Conservation (phyloP, 2,113 vertebrate genomes). For the Paralichthys olivaceus region DNA sequence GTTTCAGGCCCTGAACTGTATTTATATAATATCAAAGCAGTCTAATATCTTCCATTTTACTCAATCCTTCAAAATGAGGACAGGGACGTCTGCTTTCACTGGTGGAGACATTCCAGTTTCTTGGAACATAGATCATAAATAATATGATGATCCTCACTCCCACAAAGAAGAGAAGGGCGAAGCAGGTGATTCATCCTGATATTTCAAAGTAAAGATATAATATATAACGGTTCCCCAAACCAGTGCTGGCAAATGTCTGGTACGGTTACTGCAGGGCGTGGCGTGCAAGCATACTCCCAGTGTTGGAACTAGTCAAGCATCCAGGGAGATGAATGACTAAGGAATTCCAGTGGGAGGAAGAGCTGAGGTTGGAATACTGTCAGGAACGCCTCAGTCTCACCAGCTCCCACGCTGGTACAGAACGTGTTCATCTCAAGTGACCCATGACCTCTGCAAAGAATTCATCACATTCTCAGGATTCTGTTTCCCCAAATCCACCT, state of each 20-base stretch:
- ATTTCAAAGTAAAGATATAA: neutral
- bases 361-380: neutral
- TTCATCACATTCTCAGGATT: constrained; percentile 1
- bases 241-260: neutral
- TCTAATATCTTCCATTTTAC: too few species aligned
- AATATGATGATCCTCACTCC: too few species aligned
- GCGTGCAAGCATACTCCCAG: neutral
- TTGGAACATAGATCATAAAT: too few species aligned
- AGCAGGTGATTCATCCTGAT: neutral
- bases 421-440: neutral
- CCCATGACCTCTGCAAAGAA: neutral
- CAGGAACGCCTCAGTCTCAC: constrained; percentile 25
- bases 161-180: too few species aligned
- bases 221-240: neutral
- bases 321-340: constrained; percentile 28
- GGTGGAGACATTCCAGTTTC: too few species aligned
- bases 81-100: too few species aligned
- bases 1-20: neutral
- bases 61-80: too few species aligned
- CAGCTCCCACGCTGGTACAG: constrained; percentile 40
- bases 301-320: constrained; percentile 29
- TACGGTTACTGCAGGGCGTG: neutral
- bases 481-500: neutral
- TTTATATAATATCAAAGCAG: neutral
- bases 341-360: constrained; percentile 63